Evolutionary conservation across 2,113 vertebrate species (phyloP), one percentile per base, ranked within the genome.

Genomic region (Gymnarchus niloticus): DNA sequence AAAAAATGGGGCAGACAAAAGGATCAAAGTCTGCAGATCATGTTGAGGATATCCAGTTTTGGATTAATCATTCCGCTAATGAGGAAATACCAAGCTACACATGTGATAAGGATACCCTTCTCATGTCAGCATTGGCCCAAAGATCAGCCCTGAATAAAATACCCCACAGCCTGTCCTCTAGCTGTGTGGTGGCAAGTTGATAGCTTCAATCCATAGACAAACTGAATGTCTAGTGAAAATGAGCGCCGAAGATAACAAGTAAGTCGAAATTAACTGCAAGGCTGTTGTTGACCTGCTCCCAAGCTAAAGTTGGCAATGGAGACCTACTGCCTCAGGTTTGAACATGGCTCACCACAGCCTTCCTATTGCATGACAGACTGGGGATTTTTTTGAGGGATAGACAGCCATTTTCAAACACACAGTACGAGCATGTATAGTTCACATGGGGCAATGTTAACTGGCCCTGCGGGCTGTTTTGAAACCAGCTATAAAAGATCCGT

Each of bases 401-500:
- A 88, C 78, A 83, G 81, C 48, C 17, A 49, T 86, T 89, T 82
- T 81, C 59, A 78, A 83, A 73, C 76, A 56, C 56, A 83, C 86
- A 61, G 87, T 80, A 48, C 82, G 84, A 89, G 73, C 19, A 41
- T 83, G 51, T 59, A 82, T 44, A 54, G 80, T 80, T 41, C 61
- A 25, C 61, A 7, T 4, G n/a, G 85, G 48, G 59, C 56, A 14
- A 49, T 85, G 81, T 87, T 90, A 89, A 89, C 61, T 51, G 88
- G 84, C 61, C 76, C 65, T 83, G 52, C 83, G 83, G 82, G 82
- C 83, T 84, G 69, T 85, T 83, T 73, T 65, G 82, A 76, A 77
- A 87, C 82, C 86, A 86, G 82, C 83, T 85, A 87, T 33, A 33
- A 83, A 76, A 73, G 76, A 87, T 88, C 86, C 80, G 84, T 56